phyloP scores from a whole-genome alignment of 35 echinoderm and acorn worm species.

The Holothuria glaberrima region DNA sequence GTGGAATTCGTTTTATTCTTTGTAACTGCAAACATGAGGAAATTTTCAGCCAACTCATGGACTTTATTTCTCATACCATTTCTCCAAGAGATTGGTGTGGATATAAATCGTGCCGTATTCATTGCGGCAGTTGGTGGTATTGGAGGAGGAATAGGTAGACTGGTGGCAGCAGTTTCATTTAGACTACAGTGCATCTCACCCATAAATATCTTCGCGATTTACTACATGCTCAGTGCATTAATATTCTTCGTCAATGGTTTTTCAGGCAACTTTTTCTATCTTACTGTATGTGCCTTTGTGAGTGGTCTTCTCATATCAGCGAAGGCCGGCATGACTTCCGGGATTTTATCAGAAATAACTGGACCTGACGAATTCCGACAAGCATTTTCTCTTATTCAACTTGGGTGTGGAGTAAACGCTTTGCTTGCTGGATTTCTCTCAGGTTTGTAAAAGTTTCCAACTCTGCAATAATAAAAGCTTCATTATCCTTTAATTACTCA shows the following conservation, averaged over 20 bases:
- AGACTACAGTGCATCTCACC: background rate
- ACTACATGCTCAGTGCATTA: background rate
- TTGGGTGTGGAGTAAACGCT: background rate
- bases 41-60: slow-evolving; percentile 1
- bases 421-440: background rate
- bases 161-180: slow-evolving; percentile 16
- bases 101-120: background rate
- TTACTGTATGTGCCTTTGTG: background rate
- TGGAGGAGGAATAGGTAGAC: background rate
- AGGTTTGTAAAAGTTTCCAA: background rate
- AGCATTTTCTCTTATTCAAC: background rate
- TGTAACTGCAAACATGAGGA: background rate
- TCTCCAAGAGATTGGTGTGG: background rate
- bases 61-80: slow-evolving; percentile 30
- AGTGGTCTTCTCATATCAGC: slow-evolving; percentile 10
- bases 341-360: background rate
- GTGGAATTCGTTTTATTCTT: background rate
- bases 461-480: too few relatives aligned
- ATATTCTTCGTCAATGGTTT: background rate
- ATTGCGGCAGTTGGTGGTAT: background rate
- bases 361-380: background rate
- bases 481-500: too few relatives aligned
- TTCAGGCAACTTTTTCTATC: background rate
- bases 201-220: background rate
- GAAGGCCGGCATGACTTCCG: slow-evolving; percentile 14